Conservation (phyloP, 2,797 vertebrate genomes). For the Enteromius thamalakanensis region DNA sequence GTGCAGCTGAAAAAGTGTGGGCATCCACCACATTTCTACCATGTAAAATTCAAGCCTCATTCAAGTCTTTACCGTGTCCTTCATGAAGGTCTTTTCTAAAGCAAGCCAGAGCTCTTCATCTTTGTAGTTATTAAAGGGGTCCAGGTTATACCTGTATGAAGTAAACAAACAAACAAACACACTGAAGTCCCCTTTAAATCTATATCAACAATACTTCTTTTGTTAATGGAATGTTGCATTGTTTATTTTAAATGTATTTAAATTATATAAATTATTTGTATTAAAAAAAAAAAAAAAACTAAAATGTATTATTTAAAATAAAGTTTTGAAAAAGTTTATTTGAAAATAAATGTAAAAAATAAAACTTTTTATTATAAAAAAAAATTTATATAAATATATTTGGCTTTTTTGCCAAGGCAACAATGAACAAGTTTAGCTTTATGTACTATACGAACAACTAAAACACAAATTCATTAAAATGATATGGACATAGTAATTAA, state of each 20-base stretch:
- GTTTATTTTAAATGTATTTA: background rate
- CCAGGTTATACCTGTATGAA: constrained; percentile 78
- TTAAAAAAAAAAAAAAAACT: background rate
- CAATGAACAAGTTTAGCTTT: background rate
- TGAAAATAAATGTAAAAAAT: too few relatives aligned
- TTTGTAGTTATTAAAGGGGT: constrained; percentile 74
- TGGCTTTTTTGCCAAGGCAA: background rate
- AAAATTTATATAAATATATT: background rate
- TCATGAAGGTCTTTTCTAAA: constrained; percentile 83
- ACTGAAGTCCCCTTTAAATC: background rate
- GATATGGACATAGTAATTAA: background rate
- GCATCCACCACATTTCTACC: background rate
- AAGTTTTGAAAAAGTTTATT: too few relatives aligned
- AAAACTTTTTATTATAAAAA: too few relatives aligned
- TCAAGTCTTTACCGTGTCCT: constrained; percentile 68
- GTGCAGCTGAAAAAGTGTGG: background rate
- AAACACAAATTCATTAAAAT: background rate
- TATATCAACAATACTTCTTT: background rate
- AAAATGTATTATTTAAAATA: background rate
- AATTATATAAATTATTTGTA: too few relatives aligned
- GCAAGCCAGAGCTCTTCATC: constrained; percentile 80
- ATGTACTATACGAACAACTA: background rate
- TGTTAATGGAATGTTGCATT: background rate
- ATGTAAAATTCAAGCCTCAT: background rate
- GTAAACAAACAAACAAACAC: constrained; percentile 18